These are phyloP conservation scores for Aphyosemion australe DNA, from an alignment of 2,113 vertebrate species.

Conservation along the genomic window DNA sequence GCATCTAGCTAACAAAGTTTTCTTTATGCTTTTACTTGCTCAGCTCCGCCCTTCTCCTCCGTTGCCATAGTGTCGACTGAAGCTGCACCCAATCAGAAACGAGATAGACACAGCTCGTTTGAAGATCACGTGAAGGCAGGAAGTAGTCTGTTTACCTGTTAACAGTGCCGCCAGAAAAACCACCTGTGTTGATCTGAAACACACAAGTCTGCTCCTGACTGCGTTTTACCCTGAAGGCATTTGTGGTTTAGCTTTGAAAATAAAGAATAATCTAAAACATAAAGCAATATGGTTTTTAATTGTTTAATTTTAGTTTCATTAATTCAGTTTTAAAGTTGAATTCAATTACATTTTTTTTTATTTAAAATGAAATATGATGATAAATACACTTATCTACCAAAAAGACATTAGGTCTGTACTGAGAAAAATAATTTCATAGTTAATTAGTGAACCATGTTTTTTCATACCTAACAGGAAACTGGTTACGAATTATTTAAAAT, in stretches of 20 bases:
- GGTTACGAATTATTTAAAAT: too few species aligned
- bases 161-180: background rate
- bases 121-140: background rate
- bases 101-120: constrained; percentile 5
- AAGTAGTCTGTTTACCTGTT: background rate
- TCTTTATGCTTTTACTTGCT: constrained; percentile 27
- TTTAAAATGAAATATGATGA: too few species aligned
- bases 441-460: too few species aligned
- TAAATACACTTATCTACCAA: too few species aligned
- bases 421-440: too few species aligned
- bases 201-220: background rate
- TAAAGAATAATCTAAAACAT: background rate
- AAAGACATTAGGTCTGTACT: too few species aligned
- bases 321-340: too few species aligned
- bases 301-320: too few species aligned
- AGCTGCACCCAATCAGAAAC: constrained; percentile 53
- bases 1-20: constrained; percentile 69
- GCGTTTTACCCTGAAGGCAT: too few species aligned
- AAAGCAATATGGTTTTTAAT: too few species aligned
- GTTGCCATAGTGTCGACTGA: constrained; percentile 38
- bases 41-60: constrained; percentile 36
- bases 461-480: too few species aligned
- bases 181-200: background rate
- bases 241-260: background rate
- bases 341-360: too few species aligned